phyloP scores from a whole-genome alignment of 2,797 vertebrate genomes.

The Ciconia nigra region DNA sequence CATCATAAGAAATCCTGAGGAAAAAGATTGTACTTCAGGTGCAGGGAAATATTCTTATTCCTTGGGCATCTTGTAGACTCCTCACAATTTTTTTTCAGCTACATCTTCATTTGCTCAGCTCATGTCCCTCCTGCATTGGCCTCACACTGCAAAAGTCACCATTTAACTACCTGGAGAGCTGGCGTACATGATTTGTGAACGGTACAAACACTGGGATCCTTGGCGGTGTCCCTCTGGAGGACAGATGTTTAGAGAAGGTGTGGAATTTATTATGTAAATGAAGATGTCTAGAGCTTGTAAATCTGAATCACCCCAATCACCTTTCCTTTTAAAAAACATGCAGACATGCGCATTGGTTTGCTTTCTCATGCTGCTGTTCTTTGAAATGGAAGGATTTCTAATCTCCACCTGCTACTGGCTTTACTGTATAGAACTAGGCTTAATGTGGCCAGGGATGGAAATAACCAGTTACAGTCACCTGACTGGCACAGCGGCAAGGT shows the following conservation, averaged over 20 bases:
- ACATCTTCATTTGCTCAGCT: background rate
- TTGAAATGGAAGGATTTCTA: background rate
- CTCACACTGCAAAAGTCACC: background rate
- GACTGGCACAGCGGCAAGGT: background rate
- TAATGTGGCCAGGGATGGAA: background rate
- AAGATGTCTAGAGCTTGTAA: background rate
- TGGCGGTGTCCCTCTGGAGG: background rate
- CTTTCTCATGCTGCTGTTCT: background rate
- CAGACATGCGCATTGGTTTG: accelerated
- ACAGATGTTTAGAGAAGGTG: background rate
- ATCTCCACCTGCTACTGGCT: background rate
- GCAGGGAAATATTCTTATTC: background rate
- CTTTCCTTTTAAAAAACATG: background rate
- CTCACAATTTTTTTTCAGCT: accelerated
- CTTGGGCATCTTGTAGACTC: background rate
- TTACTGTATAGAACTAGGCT: background rate
- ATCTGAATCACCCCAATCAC: too few relatives aligned
- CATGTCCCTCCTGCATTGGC: background rate
- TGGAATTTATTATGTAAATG: background rate
- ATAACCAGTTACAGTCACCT: background rate
- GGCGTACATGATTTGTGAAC: accelerated
- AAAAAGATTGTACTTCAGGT: background rate
- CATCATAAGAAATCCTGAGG: background rate
- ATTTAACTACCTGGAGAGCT: background rate
- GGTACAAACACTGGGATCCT: background rate